Base-by-base conservation (phyloP, 2,888 invertebrate species). In the Hemaris fuciformis region DNA sequence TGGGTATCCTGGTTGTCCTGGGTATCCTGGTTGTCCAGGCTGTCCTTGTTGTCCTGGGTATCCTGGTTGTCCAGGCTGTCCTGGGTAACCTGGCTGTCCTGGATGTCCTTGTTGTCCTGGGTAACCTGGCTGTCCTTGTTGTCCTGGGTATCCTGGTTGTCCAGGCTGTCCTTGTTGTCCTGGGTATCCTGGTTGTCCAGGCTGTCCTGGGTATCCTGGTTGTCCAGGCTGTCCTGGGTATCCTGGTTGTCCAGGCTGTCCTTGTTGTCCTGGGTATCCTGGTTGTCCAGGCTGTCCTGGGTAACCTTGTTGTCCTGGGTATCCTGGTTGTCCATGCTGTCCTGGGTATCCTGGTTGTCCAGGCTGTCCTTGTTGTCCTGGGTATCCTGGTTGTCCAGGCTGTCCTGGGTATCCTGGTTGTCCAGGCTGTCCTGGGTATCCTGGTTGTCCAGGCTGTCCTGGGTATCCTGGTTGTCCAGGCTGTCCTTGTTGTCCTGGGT, bases 381-480 rank as follows among this genome's bases (percentile, higher is more conserved):
- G 62, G 1, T 61, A 25, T 0, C 70, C 69, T 0, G 87, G 88
- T 1, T 68, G 56, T 0, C 67, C 66, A 41, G 66, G 68, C 1
- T 60, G 3, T 0, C 64, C 91, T 27, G 94, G 94, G 41, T 73
- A 88, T 6, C 87, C 91, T 0, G 88, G 87, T 10, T 78, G 76
- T 5, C 80, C 64, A 43, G 79, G n/a, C 6, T 60, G 56, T 13
- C 67, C 71, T 60, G 88, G 91, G 34, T 73, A 77, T 41, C 81
- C 82, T 57, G 79, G 77, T 45, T 70, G 67, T 1, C 70, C 60
- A 65, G 70, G 62, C 67, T 83, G 4, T n/a, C 63, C 65, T 27
- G 66, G 62, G 8, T 56, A 8, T 7, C 68, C 65, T 42, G 68
- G n/a, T n/a, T n/a, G n/a, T n/a, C n/a, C n/a, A n/a, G n/a, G n/a